Evolutionary conservation across 2,113 vertebrate species (phyloP).

Genomic region (Chamaea fasciata): DNA sequence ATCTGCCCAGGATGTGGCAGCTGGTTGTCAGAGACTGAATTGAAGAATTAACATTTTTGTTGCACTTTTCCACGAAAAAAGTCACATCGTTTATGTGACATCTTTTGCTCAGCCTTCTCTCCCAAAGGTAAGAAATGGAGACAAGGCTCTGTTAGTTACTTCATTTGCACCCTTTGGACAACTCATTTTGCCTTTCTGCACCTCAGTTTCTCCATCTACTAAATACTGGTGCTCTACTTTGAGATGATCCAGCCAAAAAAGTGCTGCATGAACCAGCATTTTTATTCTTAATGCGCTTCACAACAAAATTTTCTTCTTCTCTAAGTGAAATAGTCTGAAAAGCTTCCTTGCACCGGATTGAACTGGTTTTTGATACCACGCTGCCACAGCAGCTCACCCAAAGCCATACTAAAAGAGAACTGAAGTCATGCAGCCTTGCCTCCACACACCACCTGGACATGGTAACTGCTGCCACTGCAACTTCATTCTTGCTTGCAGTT

Average conservation of each 20-base stretch:
- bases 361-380: neutral
- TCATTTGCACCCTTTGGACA: neutral
- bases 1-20: neutral
- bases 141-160: neutral
- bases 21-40: neutral
- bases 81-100: neutral
- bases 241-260: neutral
- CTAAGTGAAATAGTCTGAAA: neutral
- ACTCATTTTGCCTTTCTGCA: neutral
- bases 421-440: neutral
- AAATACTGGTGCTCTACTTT: neutral
- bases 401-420: constrained; percentile 31
- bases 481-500: constrained; percentile 27
- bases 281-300: neutral
- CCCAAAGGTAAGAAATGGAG: neutral
- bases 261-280: neutral
- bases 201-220: neutral
- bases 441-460: constrained; percentile 11
- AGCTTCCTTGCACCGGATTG: neutral
- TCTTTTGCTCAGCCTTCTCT: neutral
- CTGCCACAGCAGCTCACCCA: constrained; percentile 6
- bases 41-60: neutral
- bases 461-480: constrained; percentile 41
- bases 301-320: neutral
- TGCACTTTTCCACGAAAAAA: neutral